Evolutionary conservation across 2,113 vertebrate species (phyloP).

Genomic region (Rhinolophus sinicus): DNA sequence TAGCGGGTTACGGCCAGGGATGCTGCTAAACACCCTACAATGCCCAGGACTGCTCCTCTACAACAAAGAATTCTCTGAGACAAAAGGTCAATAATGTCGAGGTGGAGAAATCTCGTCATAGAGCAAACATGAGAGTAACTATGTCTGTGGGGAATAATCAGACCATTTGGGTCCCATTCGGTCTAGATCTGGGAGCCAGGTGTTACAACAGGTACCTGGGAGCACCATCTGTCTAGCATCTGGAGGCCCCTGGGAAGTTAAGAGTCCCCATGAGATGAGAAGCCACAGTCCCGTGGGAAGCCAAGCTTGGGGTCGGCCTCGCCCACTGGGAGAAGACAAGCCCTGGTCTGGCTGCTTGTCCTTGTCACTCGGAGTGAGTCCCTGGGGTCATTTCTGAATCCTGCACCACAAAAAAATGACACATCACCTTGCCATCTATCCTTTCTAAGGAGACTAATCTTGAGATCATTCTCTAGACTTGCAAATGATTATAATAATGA

Average conservation of each 20-base stretch:
- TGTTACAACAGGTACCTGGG: neutral
- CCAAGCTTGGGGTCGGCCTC: neutral
- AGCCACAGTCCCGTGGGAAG: neutral
- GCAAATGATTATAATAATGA: neutral
- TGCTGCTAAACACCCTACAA: neutral
- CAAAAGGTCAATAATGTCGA: neutral
- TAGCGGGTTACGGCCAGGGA: neutral
- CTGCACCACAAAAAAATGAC: neutral
- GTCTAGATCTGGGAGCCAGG: neutral
- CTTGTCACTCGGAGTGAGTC: neutral
- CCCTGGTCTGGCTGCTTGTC: neutral
- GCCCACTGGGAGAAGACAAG: neutral
- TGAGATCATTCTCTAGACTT: neutral
- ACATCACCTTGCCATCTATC: neutral
- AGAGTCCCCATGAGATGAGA: neutral
- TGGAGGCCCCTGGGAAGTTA: neutral
- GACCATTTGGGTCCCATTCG: neutral
- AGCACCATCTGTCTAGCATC: neutral
- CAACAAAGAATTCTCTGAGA: neutral
- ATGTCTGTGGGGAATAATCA: neutral
- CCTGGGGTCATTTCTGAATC: neutral
- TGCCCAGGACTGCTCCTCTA: neutral
- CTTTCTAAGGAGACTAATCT: neutral
- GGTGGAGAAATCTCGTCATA: neutral
- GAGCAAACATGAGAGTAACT: neutral